phyloP scores from a whole-genome alignment of 2,113 vertebrate genomes.

The Nothobranchius furzeri region DNA sequence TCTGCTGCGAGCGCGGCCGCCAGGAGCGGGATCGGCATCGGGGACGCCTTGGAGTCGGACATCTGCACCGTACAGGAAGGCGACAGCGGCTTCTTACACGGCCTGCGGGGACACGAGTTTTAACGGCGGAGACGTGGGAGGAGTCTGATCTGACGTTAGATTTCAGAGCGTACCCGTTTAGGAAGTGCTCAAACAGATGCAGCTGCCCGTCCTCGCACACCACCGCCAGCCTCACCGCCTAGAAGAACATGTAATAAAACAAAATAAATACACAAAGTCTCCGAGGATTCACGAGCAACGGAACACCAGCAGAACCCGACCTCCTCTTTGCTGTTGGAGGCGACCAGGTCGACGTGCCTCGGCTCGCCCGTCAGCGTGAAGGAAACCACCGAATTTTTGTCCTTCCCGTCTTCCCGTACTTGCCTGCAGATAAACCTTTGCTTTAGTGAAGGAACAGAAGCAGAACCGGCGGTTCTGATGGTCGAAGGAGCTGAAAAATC shows the following conservation, averaged over 20 bases:
- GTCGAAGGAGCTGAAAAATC: no score
- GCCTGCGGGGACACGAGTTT: slow-evolving; percentile 69
- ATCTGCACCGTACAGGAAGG: slow-evolving; percentile 91
- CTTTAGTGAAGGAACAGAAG: not conserved
- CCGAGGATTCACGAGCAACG: no score
- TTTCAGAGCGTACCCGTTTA: slow-evolving; percentile 89
- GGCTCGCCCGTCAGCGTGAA: slow-evolving; percentile 94
- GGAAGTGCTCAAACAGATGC: slow-evolving; percentile 96
- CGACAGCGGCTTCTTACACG: slow-evolving; percentile 93
- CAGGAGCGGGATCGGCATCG: slow-evolving; percentile 87
- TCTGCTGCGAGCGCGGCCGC: slow-evolving; percentile 85
- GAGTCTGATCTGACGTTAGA: no score
- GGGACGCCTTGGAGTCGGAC: slow-evolving; percentile 85
- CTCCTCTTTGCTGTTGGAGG: slow-evolving; percentile 92
- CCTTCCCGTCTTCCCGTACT: slow-evolving; percentile 91
- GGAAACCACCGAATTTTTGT: slow-evolving; percentile 93
- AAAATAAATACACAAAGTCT: no score
- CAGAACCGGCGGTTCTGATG: not conserved
- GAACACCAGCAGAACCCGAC: slow-evolving; percentile 65
- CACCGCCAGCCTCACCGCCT: slow-evolving; percentile 95
- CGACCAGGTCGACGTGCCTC: slow-evolving; percentile 85
- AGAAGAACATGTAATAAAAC: not conserved
- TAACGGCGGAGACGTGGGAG: no score
- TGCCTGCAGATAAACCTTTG: slow-evolving; percentile 80
- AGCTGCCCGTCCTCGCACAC: slow-evolving; percentile 94